Percentiles rank a stretch among this genome's conserved stretches.
Evolutionary conservation across 2,113 vertebrate species (phyloP).

Genomic region (Trogon surrucura): DNA sequence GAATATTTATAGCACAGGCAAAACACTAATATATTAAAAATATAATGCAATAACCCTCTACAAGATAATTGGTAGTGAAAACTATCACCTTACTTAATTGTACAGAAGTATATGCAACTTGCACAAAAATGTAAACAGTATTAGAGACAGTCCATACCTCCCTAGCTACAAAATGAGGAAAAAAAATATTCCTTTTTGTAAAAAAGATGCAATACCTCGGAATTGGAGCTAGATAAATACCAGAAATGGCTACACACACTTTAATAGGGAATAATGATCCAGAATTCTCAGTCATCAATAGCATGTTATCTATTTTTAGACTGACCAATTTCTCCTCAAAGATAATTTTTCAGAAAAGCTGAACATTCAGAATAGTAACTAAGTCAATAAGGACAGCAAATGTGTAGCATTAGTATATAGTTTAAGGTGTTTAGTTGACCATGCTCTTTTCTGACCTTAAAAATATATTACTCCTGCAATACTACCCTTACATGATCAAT

Average conservation of each 20-base stretch:
- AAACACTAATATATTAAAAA: background rate
- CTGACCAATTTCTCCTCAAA: background rate
- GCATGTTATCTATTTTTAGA: background rate
- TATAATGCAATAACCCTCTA: background rate
- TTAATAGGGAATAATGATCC: background rate
- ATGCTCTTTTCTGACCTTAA: background rate
- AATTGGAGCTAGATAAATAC: background rate
- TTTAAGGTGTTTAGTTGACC: background rate
- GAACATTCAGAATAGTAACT: background rate
- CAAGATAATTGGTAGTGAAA: background rate
- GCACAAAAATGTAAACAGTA: background rate
- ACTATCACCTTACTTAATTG: background rate
- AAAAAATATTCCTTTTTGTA: background rate
- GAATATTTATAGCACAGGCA: background rate
- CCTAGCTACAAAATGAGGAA: background rate
- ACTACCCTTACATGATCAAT: slow-evolving; percentile 14
- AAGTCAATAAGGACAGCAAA: background rate
- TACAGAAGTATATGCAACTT: background rate
- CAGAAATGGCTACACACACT: background rate
- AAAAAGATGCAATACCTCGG: background rate
- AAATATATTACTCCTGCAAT: slow-evolving; percentile 15
- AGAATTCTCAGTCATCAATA: background rate
- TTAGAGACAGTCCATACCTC: background rate
- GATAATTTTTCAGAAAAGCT: background rate
- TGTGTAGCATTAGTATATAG: background rate